These are phyloP conservation scores for Calypte anna DNA, from an alignment of 2,113 vertebrate species.

Conservation along the genomic window DNA sequence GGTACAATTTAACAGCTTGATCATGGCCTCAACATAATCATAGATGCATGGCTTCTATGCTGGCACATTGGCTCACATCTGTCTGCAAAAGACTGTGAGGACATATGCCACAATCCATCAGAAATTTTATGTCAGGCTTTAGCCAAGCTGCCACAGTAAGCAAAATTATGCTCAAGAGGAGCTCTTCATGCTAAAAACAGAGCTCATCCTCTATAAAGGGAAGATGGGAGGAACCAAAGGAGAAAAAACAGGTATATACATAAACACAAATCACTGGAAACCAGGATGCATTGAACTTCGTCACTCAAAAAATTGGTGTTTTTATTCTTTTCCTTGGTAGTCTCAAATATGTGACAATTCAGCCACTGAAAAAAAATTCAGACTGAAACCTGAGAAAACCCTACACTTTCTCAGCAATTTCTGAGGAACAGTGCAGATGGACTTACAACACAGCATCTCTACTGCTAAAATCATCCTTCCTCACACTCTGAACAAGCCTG, in stretches of 20 bases:
- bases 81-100: not conserved
- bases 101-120: not conserved
- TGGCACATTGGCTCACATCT: not conserved
- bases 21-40: not conserved
- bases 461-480: not conserved
- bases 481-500: not conserved
- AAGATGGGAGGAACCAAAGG: fast-evolving
- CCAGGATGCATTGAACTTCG: not conserved
- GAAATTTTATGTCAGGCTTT: not conserved
- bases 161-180: not conserved
- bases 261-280: not conserved
- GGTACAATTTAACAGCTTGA: not conserved
- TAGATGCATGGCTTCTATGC: not conserved
- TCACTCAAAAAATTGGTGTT: not conserved
- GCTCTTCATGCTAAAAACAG: no score
- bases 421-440: not conserved
- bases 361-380: not conserved
- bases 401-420: not conserved
- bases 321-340: not conserved
- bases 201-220: not conserved
- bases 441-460: not conserved
- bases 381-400: not conserved
- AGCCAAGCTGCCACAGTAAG: not conserved
- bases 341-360: not conserved
- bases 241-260: not conserved